Conservation (phyloP, 2,797 vertebrate genomes). For the Schizopygopsis pylzovi region DNA sequence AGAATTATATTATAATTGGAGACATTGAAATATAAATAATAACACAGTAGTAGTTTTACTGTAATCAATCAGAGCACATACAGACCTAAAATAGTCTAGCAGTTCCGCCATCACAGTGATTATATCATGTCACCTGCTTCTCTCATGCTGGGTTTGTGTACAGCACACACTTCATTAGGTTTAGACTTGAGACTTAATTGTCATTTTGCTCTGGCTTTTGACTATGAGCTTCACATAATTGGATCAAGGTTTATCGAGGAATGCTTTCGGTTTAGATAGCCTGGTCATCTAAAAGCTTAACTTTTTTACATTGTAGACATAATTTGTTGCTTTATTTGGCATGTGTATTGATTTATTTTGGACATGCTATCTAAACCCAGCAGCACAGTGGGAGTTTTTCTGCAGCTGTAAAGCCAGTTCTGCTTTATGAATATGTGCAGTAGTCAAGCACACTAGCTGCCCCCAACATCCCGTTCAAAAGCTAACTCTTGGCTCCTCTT, state of each 20-base stretch:
- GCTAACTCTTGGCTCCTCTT: conserved; percentile 53
- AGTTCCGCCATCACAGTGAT: conserved; percentile 13
- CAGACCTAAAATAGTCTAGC: background rate
- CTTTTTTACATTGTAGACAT: background rate
- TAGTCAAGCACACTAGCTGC: conserved; percentile 34
- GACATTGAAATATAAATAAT: background rate
- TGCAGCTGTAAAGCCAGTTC: conserved; percentile 34
- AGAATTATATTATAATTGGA: background rate
- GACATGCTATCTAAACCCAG: conserved; percentile 30
- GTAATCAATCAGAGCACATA: conserved; percentile 4
- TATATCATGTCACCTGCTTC: conserved; percentile 10
- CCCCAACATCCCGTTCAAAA: conserved; percentile 49
- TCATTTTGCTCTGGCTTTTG: background rate
- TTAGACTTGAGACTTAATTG: background rate
- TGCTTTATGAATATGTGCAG: conserved; percentile 45
- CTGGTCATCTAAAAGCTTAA: background rate
- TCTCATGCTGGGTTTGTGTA: background rate
- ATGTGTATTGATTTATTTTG: background rate
- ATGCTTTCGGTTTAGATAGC: background rate
- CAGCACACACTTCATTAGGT: background rate
- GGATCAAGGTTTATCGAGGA: background rate
- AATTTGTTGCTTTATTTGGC: background rate
- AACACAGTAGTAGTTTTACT: background rate
- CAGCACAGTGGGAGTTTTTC: conserved; percentile 24
- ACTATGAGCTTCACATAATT: background rate